Evolutionary conservation across 1,140 invertebrate species (phyloP).

Genomic region (Cyclina sinensis): DNA sequence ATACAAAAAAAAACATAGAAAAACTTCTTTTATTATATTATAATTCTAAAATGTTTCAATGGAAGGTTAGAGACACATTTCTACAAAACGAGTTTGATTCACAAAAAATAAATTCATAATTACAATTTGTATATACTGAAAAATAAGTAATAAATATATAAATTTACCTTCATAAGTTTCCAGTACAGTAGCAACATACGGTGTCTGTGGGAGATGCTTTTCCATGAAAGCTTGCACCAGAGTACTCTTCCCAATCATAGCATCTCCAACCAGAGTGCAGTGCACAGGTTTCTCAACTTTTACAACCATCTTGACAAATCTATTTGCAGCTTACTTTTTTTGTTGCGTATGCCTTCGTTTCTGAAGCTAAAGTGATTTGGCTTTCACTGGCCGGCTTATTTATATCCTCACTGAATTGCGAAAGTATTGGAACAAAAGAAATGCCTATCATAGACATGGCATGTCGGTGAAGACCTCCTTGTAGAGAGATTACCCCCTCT

Average conservation of each 20-base stretch:
- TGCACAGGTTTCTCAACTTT: conserved; percentile 65
- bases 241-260: conserved; percentile 68
- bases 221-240: conserved; percentile 60
- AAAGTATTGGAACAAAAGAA: conserved; percentile 44
- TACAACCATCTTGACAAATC: conserved; percentile 42
- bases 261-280: conserved; percentile 61
- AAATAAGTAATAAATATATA: not conserved
- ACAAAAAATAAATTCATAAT: too few relatives aligned
- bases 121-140: not conserved
- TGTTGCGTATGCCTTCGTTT: not conserved
- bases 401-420: conserved; percentile 5
- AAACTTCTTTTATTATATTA: too few relatives aligned
- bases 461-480: conserved; percentile 19
- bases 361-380: not conserved
- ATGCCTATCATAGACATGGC: conserved; percentile 37
- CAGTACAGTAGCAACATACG: conserved; percentile 58
- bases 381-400: not conserved
- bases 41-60: too few relatives aligned
- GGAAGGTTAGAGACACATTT: too few relatives aligned
- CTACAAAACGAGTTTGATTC: too few relatives aligned
- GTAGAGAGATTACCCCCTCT: conserved; percentile 50
- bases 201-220: conserved; percentile 52
- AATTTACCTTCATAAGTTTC: conserved; percentile 63
- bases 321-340: not conserved
- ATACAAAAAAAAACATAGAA: too few relatives aligned